Evolutionary conservation across 2,888 invertebrate species (phyloP).

Genomic region (Pachliopta kotzebuea): DNA sequence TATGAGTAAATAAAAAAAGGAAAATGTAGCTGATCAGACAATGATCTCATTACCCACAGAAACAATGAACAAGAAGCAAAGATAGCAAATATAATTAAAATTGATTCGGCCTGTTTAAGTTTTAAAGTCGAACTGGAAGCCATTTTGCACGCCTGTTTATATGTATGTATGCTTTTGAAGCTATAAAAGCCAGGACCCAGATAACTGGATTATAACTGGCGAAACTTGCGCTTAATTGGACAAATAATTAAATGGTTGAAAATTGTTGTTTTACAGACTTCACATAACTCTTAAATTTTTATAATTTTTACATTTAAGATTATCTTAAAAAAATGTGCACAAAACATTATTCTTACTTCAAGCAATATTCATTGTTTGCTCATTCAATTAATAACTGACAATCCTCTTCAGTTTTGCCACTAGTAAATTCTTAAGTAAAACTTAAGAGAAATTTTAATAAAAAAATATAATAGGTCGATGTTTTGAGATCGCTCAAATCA

Average conservation of each 20-base stretch:
- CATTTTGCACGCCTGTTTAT: too few relatives aligned
- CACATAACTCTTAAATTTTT: too few relatives aligned
- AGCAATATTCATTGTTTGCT: background rate
- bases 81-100: background rate
- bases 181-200: background rate
- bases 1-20: too few relatives aligned
- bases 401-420: too few relatives aligned
- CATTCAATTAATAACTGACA: background rate
- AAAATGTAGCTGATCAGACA: too few relatives aligned
- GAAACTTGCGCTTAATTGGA: background rate
- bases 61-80: too few relatives aligned
- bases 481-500: conserved; percentile 7
- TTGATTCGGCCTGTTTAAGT: background rate
- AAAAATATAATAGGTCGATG: conserved; percentile 1
- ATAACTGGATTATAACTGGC: background rate
- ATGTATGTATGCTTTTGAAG: background rate
- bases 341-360: background rate
- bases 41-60: too few relatives aligned
- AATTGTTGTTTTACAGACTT: background rate
- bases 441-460: background rate
- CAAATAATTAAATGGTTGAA: background rate
- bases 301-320: too few relatives aligned
- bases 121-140: background rate
- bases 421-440: background rate
- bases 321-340: background rate